Evolutionary conservation across 2,113 vertebrate species (phyloP).

Genomic region (Canis aureus): DNA sequence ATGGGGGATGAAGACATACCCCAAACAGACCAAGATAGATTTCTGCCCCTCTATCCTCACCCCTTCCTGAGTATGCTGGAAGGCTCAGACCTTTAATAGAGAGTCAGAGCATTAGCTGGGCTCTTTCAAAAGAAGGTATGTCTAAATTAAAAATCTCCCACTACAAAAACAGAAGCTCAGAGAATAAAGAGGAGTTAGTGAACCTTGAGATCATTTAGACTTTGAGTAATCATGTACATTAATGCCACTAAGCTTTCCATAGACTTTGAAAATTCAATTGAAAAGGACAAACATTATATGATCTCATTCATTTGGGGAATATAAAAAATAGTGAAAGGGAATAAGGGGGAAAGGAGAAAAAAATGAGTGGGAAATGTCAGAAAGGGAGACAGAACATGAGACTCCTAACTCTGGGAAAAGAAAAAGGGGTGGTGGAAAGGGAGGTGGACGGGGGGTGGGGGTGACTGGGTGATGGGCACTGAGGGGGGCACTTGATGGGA

Average conservation of each 20-base stretch:
- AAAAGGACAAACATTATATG: not conserved
- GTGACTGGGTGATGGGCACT: too few relatives aligned
- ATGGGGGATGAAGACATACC: not conserved
- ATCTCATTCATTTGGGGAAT: too few relatives aligned
- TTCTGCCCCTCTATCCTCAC: accelerated
- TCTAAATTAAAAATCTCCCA: not conserved
- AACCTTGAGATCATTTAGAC: not conserved
- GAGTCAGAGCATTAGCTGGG: too few relatives aligned
- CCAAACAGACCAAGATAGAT: not conserved
- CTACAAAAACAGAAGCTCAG: not conserved
- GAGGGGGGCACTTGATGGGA: too few relatives aligned
- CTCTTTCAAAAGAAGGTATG: not conserved
- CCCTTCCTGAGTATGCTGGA: not conserved
- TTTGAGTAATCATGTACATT: not conserved
- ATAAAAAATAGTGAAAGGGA: too few relatives aligned
- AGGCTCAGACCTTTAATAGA: not conserved
- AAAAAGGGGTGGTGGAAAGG: too few relatives aligned
- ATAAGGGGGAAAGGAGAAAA: too few relatives aligned
- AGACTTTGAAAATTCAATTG: conserved; percentile 6
- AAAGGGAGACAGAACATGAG: too few relatives aligned
- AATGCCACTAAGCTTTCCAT: not conserved
- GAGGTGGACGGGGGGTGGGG: too few relatives aligned
- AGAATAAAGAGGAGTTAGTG: not conserved
- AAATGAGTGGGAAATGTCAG: too few relatives aligned
- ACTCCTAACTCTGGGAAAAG: too few relatives aligned